These are phyloP conservation scores for Lampris megalopsis DNA, from an alignment of 2,113 vertebrate species.

Conservation along the genomic window DNA sequence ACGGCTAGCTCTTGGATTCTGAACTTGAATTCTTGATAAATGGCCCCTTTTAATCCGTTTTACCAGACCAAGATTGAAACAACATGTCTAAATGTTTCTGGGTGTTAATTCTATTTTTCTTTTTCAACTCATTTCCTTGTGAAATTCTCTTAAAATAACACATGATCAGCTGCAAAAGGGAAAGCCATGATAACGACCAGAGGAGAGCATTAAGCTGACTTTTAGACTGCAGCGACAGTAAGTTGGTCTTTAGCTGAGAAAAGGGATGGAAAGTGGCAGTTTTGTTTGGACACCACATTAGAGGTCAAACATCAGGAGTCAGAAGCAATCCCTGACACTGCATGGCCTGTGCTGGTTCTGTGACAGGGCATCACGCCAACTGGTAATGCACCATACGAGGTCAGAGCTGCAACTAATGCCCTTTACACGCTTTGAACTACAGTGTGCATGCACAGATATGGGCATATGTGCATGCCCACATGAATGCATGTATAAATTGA, in stretches of 20 bases:
- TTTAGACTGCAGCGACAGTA: neutral
- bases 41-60: neutral
- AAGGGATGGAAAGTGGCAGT: neutral
- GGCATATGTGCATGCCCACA: conserved; percentile 11
- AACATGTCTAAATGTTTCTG: neutral
- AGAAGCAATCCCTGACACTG: conserved; percentile 17
- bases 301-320: conserved; percentile 32
- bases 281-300: conserved; percentile 1
- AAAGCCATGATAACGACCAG: neutral
- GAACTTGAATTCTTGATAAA: no score
- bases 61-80: neutral
- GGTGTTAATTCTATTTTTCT: neutral
- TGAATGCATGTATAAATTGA: neutral
- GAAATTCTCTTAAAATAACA: neutral
- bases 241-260: conserved; percentile 1
- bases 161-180: neutral
- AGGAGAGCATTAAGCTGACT: neutral
- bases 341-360: conserved; percentile 23
- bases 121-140: neutral
- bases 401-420: conserved; percentile 44
- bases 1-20: no score
- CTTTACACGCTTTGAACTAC: conserved; percentile 33
- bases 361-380: conserved; percentile 21
- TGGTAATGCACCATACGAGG: conserved; percentile 39
- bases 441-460: conserved; percentile 15